Conservation (phyloP, 1,140 invertebrate genomes). For the Daktulosphaira vitifoliae region DNA sequence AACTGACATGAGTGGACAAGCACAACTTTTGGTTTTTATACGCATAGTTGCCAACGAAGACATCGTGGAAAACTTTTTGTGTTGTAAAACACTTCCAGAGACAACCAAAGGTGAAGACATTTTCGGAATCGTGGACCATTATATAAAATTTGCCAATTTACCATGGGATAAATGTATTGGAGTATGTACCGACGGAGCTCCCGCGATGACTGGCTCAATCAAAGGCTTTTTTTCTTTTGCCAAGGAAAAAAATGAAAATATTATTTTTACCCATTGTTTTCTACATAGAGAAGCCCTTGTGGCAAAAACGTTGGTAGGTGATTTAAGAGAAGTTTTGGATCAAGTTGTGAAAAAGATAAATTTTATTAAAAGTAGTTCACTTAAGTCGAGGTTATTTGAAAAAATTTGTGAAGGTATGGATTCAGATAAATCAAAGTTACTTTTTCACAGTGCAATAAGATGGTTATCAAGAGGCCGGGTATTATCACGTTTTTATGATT, state of each 20-base stretch:
- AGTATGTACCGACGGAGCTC: too few species aligned
- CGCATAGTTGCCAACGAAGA: background rate
- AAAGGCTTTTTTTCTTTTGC: constrained; percentile 3
- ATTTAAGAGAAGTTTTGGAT: constrained; percentile 29
- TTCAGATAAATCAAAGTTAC: too few species aligned
- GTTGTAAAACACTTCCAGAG: background rate
- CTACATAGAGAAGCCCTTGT: constrained; percentile 32
- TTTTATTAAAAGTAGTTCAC: too few species aligned
- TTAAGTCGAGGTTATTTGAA: too few species aligned
- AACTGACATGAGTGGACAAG: background rate
- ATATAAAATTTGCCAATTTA: constrained; percentile 15
- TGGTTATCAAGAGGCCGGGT: too few species aligned
- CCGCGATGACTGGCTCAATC: constrained; percentile 9
- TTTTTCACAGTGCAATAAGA: too few species aligned
- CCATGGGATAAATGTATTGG: constrained; percentile 21
- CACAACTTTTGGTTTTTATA: background rate
- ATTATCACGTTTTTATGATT: too few species aligned
- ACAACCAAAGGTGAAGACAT: background rate
- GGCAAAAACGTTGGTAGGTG: constrained; percentile 19
- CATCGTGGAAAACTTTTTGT: background rate
- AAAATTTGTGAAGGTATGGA: too few species aligned
- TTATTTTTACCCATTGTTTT: constrained; percentile 33
- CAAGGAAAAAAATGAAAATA: constrained; percentile 25
- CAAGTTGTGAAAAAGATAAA: constrained; percentile 33
- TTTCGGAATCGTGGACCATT: background rate